Evolutionary conservation across 2,888 invertebrate genomes (phyloP).

Genomic region (Lithosia quadra): DNA sequence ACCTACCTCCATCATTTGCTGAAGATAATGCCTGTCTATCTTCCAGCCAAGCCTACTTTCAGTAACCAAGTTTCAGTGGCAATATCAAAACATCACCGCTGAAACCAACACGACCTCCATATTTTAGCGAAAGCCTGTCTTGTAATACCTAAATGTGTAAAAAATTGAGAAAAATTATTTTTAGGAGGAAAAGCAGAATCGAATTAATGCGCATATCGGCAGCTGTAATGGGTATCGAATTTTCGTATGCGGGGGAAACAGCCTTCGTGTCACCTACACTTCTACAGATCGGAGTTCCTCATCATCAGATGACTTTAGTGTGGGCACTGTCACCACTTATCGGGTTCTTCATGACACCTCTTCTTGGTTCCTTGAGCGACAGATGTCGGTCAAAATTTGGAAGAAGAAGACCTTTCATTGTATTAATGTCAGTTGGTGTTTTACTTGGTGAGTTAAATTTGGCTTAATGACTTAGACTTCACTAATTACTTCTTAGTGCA

Average conservation of each 20-base stretch:
- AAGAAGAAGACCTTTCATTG: constrained; percentile 96
- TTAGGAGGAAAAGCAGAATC: constrained; percentile 91
- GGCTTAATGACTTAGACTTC: not conserved
- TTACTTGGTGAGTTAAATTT: constrained; percentile 93
- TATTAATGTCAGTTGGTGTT: constrained; percentile 95
- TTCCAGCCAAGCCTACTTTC: too few species aligned
- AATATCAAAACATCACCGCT: too few species aligned
- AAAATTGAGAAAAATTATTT: constrained; percentile 28
- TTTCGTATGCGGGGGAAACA: constrained; percentile 98
- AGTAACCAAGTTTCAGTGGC: too few species aligned
- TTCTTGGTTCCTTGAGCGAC: constrained; percentile 97
- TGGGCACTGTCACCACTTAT: constrained; percentile 98
- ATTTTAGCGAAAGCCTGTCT: not conserved
- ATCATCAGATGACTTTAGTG: constrained; percentile 97
- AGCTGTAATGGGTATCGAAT: constrained; percentile 98
- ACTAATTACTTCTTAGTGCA: not conserved
- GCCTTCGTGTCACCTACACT: constrained; percentile 98
- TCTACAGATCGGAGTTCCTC: constrained; percentile 96
- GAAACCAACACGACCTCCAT: too few species aligned
- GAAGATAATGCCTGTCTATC: too few species aligned
- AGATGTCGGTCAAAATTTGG: constrained; percentile 93
- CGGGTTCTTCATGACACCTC: constrained; percentile 97
- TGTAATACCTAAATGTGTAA: not conserved
- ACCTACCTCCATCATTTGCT: too few species aligned
- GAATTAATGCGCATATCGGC: constrained; percentile 96